Conservation (phyloP, 2,113 vertebrate species). For the Zapornia atra region DNA sequence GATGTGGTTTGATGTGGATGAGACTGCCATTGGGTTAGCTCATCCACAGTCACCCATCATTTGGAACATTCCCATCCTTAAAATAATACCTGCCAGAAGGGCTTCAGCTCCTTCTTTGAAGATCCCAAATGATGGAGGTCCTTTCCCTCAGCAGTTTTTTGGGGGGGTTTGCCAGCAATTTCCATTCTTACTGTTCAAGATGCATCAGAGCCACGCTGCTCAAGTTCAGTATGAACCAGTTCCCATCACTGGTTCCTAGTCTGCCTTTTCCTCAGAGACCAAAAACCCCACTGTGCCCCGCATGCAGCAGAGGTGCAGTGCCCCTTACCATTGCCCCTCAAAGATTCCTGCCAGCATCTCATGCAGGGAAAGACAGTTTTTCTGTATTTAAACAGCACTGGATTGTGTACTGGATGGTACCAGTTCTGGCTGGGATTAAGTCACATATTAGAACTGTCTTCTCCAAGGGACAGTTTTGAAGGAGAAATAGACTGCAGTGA, state of each 20-base stretch:
- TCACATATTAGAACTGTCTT: not conserved
- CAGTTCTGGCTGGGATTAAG: not conserved
- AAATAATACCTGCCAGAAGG: not conserved
- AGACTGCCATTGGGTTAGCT: not conserved
- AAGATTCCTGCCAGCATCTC: not conserved
- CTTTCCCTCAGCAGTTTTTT: not conserved
- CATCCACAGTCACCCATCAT: not conserved
- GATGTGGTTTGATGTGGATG: accelerated
- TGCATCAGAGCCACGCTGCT: not conserved
- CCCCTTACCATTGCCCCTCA: not conserved
- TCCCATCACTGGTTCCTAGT: not conserved
- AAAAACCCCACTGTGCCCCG: not conserved
- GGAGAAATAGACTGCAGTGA: not conserved
- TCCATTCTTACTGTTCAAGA: not conserved
- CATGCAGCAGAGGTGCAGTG: not conserved
- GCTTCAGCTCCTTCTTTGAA: not conserved
- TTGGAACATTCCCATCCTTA: not conserved
- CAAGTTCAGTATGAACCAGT: not conserved
- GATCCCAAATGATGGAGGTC: not conserved
- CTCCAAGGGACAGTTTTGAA: not conserved
- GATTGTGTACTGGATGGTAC: not conserved
- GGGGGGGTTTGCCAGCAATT: not conserved
- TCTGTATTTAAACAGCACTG: not conserved
- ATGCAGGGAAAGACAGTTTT: not conserved
- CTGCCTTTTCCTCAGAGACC: not conserved